Evolutionary conservation across 64 coral and sea anemone species (phyloP).

Genomic region (Exaiptasia diaphana): DNA sequence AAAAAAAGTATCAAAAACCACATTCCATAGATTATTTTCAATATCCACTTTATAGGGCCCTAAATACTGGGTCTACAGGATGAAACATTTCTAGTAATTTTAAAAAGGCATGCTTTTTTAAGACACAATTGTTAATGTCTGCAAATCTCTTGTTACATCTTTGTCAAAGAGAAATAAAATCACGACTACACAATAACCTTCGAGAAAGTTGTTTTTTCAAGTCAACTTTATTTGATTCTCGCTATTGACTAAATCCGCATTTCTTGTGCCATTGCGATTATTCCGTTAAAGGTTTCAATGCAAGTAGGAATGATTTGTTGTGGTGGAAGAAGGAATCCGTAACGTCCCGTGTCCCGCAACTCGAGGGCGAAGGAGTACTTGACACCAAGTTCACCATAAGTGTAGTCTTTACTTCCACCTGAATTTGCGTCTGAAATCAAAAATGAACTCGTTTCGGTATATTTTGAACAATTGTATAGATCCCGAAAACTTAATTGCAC

Average conservation of each 20-base stretch:
- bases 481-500: no score
- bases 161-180: no score
- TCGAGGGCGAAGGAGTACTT: conserved; percentile 44
- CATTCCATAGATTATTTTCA: no score
- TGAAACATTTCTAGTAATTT: no score
- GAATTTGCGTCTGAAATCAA: conserved; percentile 29
- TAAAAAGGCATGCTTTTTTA: no score
- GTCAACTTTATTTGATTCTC: background rate
- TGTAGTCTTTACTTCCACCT: conserved; percentile 19
- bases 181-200: background rate
- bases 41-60: no score
- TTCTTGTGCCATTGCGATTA: conserved; percentile 1
- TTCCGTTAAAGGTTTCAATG: conserved; percentile 18
- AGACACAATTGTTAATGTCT: no score
- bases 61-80: no score
- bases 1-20: no score
- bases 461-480: no score
- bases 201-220: background rate
- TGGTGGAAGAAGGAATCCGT: conserved; percentile 15
- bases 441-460: background rate
- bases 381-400: conserved; percentile 9
- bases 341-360: conserved; percentile 14
- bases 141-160: no score
- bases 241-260: conserved; percentile 20
- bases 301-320: conserved; percentile 20